Evolutionary conservation across 2,888 invertebrate genomes (phyloP), one percentile per base, ranked within the genome.

Genomic region (Drosophila anomalipes): DNA sequence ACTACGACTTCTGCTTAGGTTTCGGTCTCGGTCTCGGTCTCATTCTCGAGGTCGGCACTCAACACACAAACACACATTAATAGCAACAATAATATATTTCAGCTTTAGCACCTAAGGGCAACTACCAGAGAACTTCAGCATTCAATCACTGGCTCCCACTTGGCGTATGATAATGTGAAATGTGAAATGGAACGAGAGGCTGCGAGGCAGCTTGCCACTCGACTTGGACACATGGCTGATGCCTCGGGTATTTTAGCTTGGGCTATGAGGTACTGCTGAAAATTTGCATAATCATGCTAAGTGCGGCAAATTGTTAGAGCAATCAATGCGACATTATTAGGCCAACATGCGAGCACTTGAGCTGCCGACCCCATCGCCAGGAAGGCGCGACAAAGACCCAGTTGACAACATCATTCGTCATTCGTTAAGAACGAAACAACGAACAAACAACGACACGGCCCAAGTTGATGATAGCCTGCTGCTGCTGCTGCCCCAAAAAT

Each of bases 241-340:
- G 70, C 75, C 75, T 12, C 49, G 49, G 74, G 69, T 56, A 41
- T 57, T 44, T 22, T 44, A 57, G 66, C 52, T n/a, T 49, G 47
- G 41, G 58, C 58, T 51, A 26, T 49, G 49, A 44, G 49, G 53
- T 53, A 64, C 57, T 44, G 49, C 28, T 59, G 47, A 51, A 63
- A 85, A 85, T 85, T 84, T 86, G 84, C 87, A 84, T 82, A 86
- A 82, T 85, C 84, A 85, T 74, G 63, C 68, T 58, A 81, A 79
- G 79, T 79, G 77, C 81, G 74, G 74, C 74, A 70, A 65, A 71
- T 78, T 70, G 80, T 70, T 67, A 35, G 70, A 75, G 66, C 71
- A 73, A 77, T 77, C 76, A 82, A 69, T 79, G 82, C 75, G 79
- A 73, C 85, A 83, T 74, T 87, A 74, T 76, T 85, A 71, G 88